Evolutionary conservation across 2,113 vertebrate species (phyloP).

Genomic region (Aptenodytes forsteri): DNA sequence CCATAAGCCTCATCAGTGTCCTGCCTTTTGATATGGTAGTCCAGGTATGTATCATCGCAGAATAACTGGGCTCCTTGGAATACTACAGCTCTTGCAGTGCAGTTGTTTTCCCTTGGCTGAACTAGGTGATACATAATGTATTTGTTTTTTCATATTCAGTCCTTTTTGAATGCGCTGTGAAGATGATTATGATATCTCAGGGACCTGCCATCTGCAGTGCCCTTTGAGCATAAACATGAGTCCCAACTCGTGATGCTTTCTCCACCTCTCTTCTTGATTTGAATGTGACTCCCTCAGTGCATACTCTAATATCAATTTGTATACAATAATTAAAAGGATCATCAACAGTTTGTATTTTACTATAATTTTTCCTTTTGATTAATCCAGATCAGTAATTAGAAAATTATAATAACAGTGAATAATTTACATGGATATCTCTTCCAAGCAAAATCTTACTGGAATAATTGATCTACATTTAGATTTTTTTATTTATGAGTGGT

Average conservation of each 20-base stretch:
- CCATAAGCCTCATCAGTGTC: neutral
- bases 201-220: neutral
- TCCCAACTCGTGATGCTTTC: neutral
- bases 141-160: neutral
- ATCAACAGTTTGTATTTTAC: neutral
- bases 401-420: neutral
- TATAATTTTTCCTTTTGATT: neutral
- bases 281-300: neutral
- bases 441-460: neutral
- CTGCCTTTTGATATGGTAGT: neutral
- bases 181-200: neutral
- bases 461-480: neutral
- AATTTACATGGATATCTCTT: neutral
- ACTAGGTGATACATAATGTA: neutral
- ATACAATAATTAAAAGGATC: neutral
- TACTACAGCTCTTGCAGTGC: neutral
- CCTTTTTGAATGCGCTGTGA: neutral
- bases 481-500: neutral
- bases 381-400: neutral
- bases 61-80: neutral
- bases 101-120: neutral
- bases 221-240: neutral
- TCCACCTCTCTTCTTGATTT: neutral
- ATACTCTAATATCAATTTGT: neutral
- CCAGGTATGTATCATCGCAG: neutral